A percentile compares a stretch with the other conserved stretches of the same genome.
These are phyloP conservation scores for Spodoptera litura DNA, from an alignment of 1,140 invertebrate species.

Conservation along the genomic window DNA sequence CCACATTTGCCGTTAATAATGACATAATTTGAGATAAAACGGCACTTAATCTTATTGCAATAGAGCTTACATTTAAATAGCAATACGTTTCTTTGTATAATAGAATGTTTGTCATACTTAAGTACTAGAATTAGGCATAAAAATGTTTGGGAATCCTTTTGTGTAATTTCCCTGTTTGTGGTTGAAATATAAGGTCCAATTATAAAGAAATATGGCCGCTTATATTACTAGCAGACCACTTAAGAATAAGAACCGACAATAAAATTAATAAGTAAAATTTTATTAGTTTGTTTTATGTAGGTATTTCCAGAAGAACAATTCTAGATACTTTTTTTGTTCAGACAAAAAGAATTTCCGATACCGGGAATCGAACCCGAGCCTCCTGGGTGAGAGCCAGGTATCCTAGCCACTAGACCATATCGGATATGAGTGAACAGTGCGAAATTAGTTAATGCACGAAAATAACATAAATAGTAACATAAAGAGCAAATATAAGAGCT, in stretches of 20 bases:
- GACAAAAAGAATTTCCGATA: conserved; percentile 62
- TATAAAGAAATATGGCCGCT: conserved; percentile 10
- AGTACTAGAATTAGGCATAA: conserved; percentile 29
- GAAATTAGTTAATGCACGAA: too few species aligned
- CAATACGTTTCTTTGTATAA: conserved; percentile 5
- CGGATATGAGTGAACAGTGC: conserved; percentile 50
- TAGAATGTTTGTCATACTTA: conserved; percentile 17
- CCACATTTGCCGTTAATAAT: conserved; percentile 42
- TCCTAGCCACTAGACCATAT: conserved; percentile 79
- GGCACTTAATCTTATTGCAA: conserved; percentile 18
- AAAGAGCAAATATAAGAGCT: too few species aligned
- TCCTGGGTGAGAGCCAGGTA: conserved; percentile 73
- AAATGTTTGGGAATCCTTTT: conserved; percentile 21
- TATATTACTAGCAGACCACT: not conserved
- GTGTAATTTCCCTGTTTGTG: conserved; percentile 4
- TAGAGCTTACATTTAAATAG: conserved; percentile 16
- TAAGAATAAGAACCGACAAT: not conserved
- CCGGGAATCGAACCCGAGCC: conserved; percentile 77
- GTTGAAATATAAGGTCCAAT: conserved; percentile 25
- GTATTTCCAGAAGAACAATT: not conserved
- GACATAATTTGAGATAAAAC: conserved; percentile 41
- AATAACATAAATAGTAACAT: too few species aligned
- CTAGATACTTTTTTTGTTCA: not conserved
- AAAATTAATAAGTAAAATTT: not conserved
- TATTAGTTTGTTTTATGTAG: not conserved